Evolutionary conservation across 2,113 vertebrate species (phyloP).

Genomic region (Rhagologus leucostigma): DNA sequence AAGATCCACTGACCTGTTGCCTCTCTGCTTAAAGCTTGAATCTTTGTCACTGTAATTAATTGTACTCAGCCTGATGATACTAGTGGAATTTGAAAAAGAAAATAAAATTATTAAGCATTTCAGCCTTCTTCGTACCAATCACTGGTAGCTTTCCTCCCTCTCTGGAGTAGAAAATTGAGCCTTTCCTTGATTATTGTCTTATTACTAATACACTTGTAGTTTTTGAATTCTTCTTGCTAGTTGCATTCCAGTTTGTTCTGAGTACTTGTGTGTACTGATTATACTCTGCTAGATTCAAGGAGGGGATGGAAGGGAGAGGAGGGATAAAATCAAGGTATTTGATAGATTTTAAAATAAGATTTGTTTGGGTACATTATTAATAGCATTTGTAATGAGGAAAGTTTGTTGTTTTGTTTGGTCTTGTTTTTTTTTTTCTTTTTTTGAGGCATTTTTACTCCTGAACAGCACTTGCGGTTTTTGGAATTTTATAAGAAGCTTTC

Average conservation of each 20-base stretch:
- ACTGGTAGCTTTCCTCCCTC: background rate
- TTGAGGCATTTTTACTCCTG: conserved; percentile 86
- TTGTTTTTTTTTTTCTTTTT: background rate
- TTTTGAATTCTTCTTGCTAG: background rate
- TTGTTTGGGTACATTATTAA: background rate
- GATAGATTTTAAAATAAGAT: background rate
- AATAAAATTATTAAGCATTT: background rate
- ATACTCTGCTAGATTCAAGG: background rate
- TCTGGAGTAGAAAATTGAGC: background rate
- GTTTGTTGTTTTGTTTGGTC: background rate
- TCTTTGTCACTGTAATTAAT: background rate
- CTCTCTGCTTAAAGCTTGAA: background rate
- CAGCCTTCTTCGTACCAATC: background rate
- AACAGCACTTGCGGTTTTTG: conserved; percentile 87
- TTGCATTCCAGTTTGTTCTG: background rate
- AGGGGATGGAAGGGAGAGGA: background rate
- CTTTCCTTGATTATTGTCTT: background rate
- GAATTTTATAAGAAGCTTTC: conserved; percentile 92
- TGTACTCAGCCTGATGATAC: background rate
- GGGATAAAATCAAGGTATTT: background rate
- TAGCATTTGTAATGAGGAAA: background rate
- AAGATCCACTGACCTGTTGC: background rate
- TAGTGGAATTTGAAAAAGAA: background rate
- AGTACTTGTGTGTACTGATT: background rate
- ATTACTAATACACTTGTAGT: background rate